These are phyloP conservation scores for Dendrolimus punctatus DNA, from an alignment of 1,140 invertebrate species.

Conservation along the genomic window DNA sequence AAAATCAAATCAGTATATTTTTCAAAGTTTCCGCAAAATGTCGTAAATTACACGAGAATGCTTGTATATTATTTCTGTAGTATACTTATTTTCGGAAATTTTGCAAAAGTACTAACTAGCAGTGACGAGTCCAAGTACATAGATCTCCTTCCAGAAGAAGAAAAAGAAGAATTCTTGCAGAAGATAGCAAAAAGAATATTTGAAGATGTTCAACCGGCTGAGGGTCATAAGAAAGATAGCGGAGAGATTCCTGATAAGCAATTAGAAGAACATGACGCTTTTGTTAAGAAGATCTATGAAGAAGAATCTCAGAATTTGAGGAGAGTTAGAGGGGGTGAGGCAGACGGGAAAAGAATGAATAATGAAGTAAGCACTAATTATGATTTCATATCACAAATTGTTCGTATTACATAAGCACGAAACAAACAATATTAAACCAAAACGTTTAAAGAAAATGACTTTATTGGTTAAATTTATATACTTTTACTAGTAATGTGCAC, in stretches of 20 bases:
- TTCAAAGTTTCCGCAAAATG: too few species aligned
- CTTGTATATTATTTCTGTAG: constrained; percentile 12
- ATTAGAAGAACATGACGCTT: constrained; percentile 34
- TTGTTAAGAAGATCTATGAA: constrained; percentile 36
- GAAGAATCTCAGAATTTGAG: constrained; percentile 38
- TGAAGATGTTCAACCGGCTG: constrained; percentile 29
- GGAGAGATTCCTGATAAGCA: constrained; percentile 33
- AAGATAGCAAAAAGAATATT: constrained; percentile 42
- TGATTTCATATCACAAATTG: background rate
- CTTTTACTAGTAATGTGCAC: too few species aligned
- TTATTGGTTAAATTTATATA: too few species aligned
- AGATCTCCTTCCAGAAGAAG: constrained; percentile 42
- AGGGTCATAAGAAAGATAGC: constrained; percentile 18
- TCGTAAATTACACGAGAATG: constrained; percentile 19
- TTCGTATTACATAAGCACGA: background rate
- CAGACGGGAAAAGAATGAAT: background rate
- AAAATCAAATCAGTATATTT: too few species aligned
- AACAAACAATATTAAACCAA: too few species aligned
- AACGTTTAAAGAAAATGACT: too few species aligned
- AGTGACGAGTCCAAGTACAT: constrained; percentile 43
- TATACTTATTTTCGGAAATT: constrained; percentile 8
- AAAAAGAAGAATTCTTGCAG: constrained; percentile 28
- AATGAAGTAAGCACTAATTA: constrained; percentile 1
- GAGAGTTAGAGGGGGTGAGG: constrained; percentile 16
- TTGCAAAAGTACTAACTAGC: constrained; percentile 9